phyloP scores from a whole-genome alignment of 2,888 invertebrate species.

The Terebella lapidaria region DNA sequence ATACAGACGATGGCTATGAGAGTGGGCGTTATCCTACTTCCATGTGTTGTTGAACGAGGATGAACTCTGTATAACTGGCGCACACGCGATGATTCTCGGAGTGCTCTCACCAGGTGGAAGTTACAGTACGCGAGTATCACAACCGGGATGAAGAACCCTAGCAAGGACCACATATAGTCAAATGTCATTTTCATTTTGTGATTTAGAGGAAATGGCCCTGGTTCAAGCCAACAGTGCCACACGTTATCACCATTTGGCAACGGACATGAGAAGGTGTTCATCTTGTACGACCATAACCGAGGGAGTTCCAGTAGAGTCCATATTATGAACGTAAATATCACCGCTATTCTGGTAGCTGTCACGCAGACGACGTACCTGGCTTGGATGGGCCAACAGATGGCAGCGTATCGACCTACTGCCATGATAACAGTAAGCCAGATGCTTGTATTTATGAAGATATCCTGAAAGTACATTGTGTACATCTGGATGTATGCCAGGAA shows the following conservation, averaged over 20 bases:
- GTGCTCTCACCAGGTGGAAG: conserved; percentile 35
- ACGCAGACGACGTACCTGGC: conserved; percentile 44
- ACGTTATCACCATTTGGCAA: neutral
- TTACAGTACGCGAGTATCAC: conserved; percentile 44
- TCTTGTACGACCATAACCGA: conserved; percentile 13
- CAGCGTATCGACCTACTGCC: conserved; percentile 49
- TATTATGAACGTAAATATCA: conserved; percentile 23
- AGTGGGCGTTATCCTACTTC: conserved; percentile 38
- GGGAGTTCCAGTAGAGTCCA: conserved; percentile 18
- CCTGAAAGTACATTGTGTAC: conserved; percentile 36
- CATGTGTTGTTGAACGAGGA: conserved; percentile 8
- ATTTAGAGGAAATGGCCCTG: conserved; percentile 13
- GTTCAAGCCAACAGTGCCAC: conserved; percentile 15
- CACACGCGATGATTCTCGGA: conserved; percentile 16
- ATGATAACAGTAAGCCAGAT: conserved; percentile 49
- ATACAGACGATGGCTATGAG: conserved; percentile 45
- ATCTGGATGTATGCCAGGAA: conserved; percentile 24
- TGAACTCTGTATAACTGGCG: conserved; percentile 20
- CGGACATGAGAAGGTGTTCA: conserved; percentile 7
- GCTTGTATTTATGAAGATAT: conserved; percentile 45
- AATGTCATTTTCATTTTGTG: conserved; percentile 11
- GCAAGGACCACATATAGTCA: conserved; percentile 34
- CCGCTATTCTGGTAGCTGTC: conserved; percentile 37
- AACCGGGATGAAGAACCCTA: conserved; percentile 45
- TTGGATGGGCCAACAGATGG: conserved; percentile 48